Base-by-base conservation (phyloP, 2,113 vertebrate genomes). In the Epinephelus moara region DNA sequence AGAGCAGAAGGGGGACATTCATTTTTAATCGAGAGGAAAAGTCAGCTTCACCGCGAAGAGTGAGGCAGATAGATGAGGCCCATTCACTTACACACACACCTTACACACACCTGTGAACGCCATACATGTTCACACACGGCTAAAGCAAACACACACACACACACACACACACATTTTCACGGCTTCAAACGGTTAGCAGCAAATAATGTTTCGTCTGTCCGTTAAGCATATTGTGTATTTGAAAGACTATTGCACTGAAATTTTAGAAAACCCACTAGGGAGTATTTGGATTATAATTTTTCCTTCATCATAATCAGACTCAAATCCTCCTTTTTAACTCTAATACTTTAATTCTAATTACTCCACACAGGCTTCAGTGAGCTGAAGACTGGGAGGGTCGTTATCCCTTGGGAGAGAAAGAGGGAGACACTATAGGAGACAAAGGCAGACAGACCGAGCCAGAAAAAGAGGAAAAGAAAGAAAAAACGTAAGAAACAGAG, bases 311-410 rank as follows among this genome's bases (percentile, higher is more conserved):
- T 88, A 90, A 92, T 90, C 88, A 87, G 72, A 69, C 86, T 72
- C 72, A 90, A 92, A 92, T 92, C 90, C 89, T 87, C 82, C 88
- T 75, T 86, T 94, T 90, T 84, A 93, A 89, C 82, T 88, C 75
- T 92, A 93, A 93, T 88, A 85, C 91, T 92, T 92, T 93, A 91
- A 92, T 93, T 91, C 83, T 91, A 93, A 94, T 94, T 90, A 90
- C 89, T 85, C 72, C 67, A 91, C 82, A 83, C 71, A 87, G 73
- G 80, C 92, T 90, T 90, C 79, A 90, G 66, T 78, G 78, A 87
- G 92, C 81, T 82, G 56, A 78, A 72, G 75, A 82, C 84, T 78
- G 53, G 76, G 77, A 73, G 78, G 85, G 79, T 89, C 70, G 89
- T 86, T 90, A 89, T 89, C 73, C 81, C 64, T 45, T 19, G 73